Percentiles rank a stretch among this genome's conserved stretches.
Conservation (phyloP, 2,797 vertebrate species). For the Benthosema pterotum region DNA sequence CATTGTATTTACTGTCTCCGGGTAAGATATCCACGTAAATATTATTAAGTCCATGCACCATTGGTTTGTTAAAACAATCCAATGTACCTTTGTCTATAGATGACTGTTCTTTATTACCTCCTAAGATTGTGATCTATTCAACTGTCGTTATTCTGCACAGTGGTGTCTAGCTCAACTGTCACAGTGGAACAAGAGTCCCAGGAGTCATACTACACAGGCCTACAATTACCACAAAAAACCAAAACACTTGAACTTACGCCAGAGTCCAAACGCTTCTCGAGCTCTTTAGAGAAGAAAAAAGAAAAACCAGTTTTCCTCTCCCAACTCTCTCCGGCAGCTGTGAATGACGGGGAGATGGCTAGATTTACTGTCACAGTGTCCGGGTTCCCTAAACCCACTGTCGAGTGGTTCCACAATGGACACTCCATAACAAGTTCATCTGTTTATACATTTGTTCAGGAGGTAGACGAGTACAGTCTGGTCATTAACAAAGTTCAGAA, state of each 20-base stretch:
- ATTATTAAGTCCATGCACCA: neutral
- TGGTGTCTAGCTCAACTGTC: slow-evolving; percentile 81
- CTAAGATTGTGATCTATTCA: slow-evolving; percentile 13
- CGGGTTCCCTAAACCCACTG: slow-evolving; percentile 83
- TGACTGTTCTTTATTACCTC: slow-evolving; percentile 19
- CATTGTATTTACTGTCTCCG: neutral
- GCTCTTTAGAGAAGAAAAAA: slow-evolving; percentile 74
- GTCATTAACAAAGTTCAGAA: slow-evolving; percentile 78
- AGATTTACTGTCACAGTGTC: slow-evolving; percentile 82
- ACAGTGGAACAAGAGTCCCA: slow-evolving; percentile 82
- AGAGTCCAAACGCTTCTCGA: slow-evolving; percentile 81
- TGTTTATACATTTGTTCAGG: slow-evolving; percentile 78
- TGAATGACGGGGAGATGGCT: slow-evolving; percentile 80
- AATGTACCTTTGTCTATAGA: neutral
- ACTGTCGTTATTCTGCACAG: slow-evolving; percentile 81
- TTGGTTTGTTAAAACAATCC: neutral
- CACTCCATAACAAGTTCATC: slow-evolving; percentile 71
- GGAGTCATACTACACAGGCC: slow-evolving; percentile 77
- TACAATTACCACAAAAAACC: slow-evolving; percentile 76
- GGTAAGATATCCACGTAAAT: neutral
- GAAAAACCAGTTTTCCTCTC: slow-evolving; percentile 88
- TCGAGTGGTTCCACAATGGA: slow-evolving; percentile 88
- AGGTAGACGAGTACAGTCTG: slow-evolving; percentile 83
- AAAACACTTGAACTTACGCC: slow-evolving; percentile 89
- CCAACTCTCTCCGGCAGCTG: slow-evolving; percentile 76